These are phyloP conservation scores for Drosophila diplacantha DNA, from an alignment of 2,888 invertebrate genomes.

Conservation along the genomic window DNA sequence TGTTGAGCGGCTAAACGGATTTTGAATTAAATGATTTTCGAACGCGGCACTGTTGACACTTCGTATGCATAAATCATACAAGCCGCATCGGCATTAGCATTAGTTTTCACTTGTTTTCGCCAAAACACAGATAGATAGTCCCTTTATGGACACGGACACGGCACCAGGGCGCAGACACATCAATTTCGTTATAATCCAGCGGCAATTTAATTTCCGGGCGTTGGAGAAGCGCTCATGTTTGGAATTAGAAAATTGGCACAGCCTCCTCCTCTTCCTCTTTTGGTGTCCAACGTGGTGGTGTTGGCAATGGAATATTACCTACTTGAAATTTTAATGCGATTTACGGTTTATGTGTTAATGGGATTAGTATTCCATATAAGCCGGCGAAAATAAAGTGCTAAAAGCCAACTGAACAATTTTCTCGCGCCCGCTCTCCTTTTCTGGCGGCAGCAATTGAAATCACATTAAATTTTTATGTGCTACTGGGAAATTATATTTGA, in stretches of 20 bases:
- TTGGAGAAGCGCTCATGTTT: conserved; percentile 38
- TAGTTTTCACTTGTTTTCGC: conserved; percentile 52
- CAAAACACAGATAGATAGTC: conserved; percentile 27
- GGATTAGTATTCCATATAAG: conserved; percentile 33
- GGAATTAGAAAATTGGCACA: conserved; percentile 30
- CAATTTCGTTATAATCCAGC: conserved; percentile 52
- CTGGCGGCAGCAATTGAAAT: conserved; percentile 14
- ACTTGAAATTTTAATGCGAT: conserved; percentile 31
- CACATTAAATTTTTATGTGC: conserved; percentile 16
- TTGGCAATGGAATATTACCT: conserved; percentile 40
- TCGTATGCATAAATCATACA: conserved; percentile 59
- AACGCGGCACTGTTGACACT: conserved; percentile 50
- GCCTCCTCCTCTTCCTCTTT: neutral
- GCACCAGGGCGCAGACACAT: conserved; percentile 30
- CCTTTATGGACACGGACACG: conserved; percentile 18
- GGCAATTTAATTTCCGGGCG: conserved; percentile 69
- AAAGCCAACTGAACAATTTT: conserved; percentile 30
- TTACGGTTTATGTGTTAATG: conserved; percentile 52
- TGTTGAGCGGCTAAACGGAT: conserved; percentile 15
- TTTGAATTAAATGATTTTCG: conserved; percentile 51
- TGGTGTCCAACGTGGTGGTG: neutral
- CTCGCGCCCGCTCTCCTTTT: conserved; percentile 3
- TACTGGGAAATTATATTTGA: conserved; percentile 11
- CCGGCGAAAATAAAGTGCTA: conserved; percentile 31
- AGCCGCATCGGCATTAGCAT: conserved; percentile 56